Conservation (phyloP, 2,113 vertebrate species). For the Dunckerocampus dactyliophorus region DNA sequence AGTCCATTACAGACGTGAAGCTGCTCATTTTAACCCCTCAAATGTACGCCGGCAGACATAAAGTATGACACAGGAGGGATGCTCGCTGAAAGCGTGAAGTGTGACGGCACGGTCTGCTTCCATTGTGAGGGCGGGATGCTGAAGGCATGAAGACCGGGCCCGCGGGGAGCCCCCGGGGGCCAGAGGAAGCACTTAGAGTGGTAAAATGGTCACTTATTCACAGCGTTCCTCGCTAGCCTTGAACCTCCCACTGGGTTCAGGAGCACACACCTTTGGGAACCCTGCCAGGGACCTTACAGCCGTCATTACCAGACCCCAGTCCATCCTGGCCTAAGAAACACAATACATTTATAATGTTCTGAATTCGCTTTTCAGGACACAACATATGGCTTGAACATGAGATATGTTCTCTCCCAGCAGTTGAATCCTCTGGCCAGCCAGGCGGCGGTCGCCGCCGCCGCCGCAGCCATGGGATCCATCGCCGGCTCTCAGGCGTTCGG, state of each 20-base stretch:
- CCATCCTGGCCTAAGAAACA: slow-evolving; percentile 29
- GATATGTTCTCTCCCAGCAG: slow-evolving; percentile 64
- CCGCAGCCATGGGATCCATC: slow-evolving; percentile 93
- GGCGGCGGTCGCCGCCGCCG: slow-evolving; percentile 86
- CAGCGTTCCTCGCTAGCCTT: slow-evolving; percentile 48
- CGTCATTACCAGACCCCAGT: slow-evolving; percentile 31
- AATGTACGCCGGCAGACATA: slow-evolving; percentile 23
- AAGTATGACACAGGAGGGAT: slow-evolving; percentile 40
- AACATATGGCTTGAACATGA: not conserved
- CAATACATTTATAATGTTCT: slow-evolving; percentile 12
- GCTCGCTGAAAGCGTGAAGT: slow-evolving; percentile 59
- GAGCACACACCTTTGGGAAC: slow-evolving; percentile 54
- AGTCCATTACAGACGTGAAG: slow-evolving; percentile 60
- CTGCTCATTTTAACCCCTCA: slow-evolving; percentile 50
- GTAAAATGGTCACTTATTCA: slow-evolving; percentile 71
- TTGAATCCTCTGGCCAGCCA: slow-evolving; percentile 95
- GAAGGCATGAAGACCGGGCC: slow-evolving; percentile 35
- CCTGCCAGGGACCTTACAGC: slow-evolving; percentile 3
- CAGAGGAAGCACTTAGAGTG: slow-evolving; percentile 66
- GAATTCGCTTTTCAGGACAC: not conserved
- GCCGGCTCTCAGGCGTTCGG: slow-evolving; percentile 93
- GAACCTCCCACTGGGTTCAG: slow-evolving; percentile 52
- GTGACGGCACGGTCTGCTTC: slow-evolving; percentile 42
- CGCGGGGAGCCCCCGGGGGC: slow-evolving; percentile 54
- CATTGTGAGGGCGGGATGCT: slow-evolving; percentile 57